A percentile compares a stretch with the other conserved stretches of the same genome.
Evolutionary conservation across 35 echinoderm and acorn worm genomes (phyloP).

Genomic region (Ophiothrix spiculata): DNA sequence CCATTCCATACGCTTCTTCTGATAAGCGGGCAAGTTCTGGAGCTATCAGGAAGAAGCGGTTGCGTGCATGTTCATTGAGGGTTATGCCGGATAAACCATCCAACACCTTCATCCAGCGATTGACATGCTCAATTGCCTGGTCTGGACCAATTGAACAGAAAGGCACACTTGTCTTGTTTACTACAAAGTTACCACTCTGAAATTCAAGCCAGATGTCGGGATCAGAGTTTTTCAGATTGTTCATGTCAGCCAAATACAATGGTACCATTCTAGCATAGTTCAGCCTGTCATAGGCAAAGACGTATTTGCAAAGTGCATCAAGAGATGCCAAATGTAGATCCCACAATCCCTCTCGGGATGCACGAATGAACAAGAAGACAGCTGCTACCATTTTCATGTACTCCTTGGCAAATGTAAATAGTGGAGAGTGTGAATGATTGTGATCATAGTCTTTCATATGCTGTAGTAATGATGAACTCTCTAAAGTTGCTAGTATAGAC

Average conservation of each 20-base stretch:
- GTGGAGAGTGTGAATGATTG: not conserved
- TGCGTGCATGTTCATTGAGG: not conserved
- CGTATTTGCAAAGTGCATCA: constrained; percentile 13
- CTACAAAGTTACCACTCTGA: not conserved
- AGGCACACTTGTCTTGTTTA: not conserved
- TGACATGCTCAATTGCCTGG: constrained; percentile 23
- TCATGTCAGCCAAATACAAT: not conserved
- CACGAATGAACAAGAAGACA: not conserved
- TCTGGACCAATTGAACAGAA: constrained; percentile 35
- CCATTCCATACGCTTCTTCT: not conserved
- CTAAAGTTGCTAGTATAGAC: not conserved
- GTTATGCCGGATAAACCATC: not conserved
- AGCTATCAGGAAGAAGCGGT: not conserved
- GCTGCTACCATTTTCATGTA: not conserved
- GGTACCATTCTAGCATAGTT: constrained; percentile 11
- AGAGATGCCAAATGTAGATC: constrained; percentile 14
- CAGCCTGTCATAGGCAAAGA: constrained; percentile 27
- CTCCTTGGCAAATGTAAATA: not conserved
- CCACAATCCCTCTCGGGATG: constrained; percentile 1
- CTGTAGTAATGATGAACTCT: not conserved
- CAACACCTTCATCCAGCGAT: not conserved
- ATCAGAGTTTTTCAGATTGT: not conserved
- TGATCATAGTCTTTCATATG: not conserved
- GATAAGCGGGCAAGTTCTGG: not conserved
- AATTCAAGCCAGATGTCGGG: not conserved